Conservation (phyloP, 1,140 invertebrate genomes). For the Drosophila repletoides region DNA sequence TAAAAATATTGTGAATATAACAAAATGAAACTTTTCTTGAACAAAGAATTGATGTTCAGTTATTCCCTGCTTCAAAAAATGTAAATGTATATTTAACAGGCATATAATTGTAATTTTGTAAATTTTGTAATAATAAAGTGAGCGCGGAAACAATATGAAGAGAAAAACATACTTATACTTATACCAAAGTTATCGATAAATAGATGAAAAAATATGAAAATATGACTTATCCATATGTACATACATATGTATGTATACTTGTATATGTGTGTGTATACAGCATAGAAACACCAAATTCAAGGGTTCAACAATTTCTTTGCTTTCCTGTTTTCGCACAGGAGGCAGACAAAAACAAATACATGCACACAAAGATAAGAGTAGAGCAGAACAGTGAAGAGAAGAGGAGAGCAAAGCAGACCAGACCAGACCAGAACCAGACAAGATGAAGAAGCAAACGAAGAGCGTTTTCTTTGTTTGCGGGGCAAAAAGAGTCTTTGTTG, state of each 20-base stretch:
- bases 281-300: conserved; percentile 35
- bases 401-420: neutral
- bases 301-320: conserved; percentile 45
- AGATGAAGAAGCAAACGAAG: conserved; percentile 18
- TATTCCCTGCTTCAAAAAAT: too few species aligned
- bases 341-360: conserved; percentile 22
- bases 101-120: too few species aligned
- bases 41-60: too few species aligned
- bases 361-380: neutral
- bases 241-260: neutral
- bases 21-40: too few species aligned
- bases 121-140: too few species aligned
- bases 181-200: too few species aligned
- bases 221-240: neutral
- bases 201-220: too few species aligned
- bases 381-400: neutral
- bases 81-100: too few species aligned
- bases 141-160: too few species aligned
- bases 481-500: conserved; percentile 37
- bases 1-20: too few species aligned
- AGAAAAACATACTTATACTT: too few species aligned
- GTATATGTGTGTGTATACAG: neutral
- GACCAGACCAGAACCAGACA: conserved; percentile 37
- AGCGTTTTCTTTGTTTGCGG: conserved; percentile 35
- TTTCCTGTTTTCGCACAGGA: conserved; percentile 41